These are phyloP conservation scores for Linyphia triangularis DNA, from an alignment of 2,888 invertebrate species.

Conservation along the genomic window DNA sequence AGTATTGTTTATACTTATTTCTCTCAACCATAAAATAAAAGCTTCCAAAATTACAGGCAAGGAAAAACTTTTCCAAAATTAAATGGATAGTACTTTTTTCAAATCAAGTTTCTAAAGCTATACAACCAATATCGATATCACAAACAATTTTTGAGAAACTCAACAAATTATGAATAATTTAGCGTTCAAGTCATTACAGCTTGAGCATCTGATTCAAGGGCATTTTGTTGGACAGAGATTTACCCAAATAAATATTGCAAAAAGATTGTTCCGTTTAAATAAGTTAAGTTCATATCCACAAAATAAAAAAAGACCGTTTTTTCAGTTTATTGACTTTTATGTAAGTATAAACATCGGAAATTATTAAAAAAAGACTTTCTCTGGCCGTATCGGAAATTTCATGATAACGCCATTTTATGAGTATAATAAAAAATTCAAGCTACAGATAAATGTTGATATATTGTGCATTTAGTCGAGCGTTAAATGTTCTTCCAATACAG, in stretches of 20 bases:
- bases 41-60: not conserved
- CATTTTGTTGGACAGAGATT: no score
- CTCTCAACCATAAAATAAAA: not conserved
- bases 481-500: not conserved
- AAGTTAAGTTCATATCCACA: not conserved
- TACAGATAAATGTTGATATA: not conserved
- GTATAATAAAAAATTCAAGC: not conserved
- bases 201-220: not conserved
- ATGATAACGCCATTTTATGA: not conserved
- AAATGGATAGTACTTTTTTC: not conserved
- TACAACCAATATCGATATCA: not conserved
- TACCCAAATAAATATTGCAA: no score
- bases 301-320: not conserved
- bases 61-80: not conserved
- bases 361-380: not conserved
- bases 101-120: not conserved
- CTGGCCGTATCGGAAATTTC: not conserved
- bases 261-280: not conserved
- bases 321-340: not conserved
- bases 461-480: not conserved
- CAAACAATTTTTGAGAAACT: not conserved
- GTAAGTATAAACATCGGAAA: not conserved
- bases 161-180: not conserved
- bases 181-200: not conserved
- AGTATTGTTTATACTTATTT: not conserved